Evolutionary conservation across 2,888 invertebrate genomes (phyloP).

Genomic region (Pachydiplax longipennis): DNA sequence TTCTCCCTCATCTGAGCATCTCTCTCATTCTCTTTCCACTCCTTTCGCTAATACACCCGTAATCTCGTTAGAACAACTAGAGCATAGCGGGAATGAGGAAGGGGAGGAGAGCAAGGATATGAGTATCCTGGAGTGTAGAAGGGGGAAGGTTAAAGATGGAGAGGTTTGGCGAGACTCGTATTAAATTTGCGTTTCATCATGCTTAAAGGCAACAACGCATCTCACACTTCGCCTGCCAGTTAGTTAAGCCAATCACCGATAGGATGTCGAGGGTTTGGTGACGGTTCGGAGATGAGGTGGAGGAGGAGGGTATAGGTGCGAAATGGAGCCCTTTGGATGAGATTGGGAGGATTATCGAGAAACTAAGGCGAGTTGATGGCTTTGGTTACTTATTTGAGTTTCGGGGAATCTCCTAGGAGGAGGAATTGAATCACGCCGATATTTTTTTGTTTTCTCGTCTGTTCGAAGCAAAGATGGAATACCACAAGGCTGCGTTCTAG

Average conservation of each 20-base stretch:
- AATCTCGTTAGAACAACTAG: constrained; percentile 43
- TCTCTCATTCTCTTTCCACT: background rate
- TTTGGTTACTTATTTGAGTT: background rate
- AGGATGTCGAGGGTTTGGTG: background rate
- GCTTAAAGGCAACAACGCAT: constrained; percentile 41
- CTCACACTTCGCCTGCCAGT: constrained; percentile 38
- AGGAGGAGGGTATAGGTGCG: background rate
- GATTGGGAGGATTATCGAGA: background rate
- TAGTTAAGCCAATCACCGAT: constrained; percentile 42
- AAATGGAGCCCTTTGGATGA: constrained; percentile 3
- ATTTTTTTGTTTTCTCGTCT: no score
- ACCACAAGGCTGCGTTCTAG: no score
- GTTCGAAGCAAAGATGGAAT: no score
- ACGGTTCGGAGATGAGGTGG: background rate
- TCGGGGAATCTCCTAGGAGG: background rate
- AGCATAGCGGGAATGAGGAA: constrained; percentile 14
- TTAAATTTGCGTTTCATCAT: constrained; percentile 43
- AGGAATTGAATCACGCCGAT: background rate
- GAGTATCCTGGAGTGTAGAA: background rate
- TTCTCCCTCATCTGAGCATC: background rate
- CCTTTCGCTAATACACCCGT: constrained; percentile 27
- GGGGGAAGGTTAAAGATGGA: background rate
- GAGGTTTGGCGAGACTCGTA: constrained; percentile 4
- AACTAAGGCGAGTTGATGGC: background rate
- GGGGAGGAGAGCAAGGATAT: background rate